Evolutionary conservation across 2,113 vertebrate species (phyloP).

Genomic region (Brachyhypopomus gauderio): DNA sequence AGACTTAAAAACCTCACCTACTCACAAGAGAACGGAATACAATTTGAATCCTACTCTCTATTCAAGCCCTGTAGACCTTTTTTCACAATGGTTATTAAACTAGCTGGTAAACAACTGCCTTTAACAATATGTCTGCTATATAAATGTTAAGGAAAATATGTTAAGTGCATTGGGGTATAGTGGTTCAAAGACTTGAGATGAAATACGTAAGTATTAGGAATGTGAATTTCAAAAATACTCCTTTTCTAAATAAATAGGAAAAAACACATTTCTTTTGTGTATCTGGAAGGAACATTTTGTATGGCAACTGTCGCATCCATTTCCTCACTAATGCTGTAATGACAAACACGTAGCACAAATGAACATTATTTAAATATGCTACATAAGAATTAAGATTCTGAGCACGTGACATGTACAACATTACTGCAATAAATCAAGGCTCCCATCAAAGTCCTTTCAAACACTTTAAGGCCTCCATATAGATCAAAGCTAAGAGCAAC

Average conservation of each 20-base stretch:
- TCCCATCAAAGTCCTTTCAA: too few relatives aligned
- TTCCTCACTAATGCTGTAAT: too few relatives aligned
- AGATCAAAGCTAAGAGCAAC: too few relatives aligned
- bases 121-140: constrained; percentile 18
- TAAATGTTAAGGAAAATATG: not conserved
- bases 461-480: too few relatives aligned
- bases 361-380: not conserved
- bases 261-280: not conserved
- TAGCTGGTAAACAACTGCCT: constrained; percentile 26
- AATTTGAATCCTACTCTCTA: constrained; percentile 30
- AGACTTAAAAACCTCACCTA: constrained; percentile 46
- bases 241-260: not conserved
- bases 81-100: constrained; percentile 19
- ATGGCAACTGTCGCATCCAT: too few relatives aligned
- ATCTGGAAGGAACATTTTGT: too few relatives aligned
- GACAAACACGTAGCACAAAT: too few relatives aligned
- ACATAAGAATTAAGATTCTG: not conserved
- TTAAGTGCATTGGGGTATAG: not conserved
- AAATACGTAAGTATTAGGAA: not conserved
- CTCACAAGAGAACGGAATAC: constrained; percentile 24
- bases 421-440: too few relatives aligned
- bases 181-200: not conserved
- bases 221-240: constrained; percentile 4
- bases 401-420: not conserved
- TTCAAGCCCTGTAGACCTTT: not conserved